Evolutionary conservation across 2,888 invertebrate species (phyloP).

Genomic region (Dolichomitus sp.): DNA sequence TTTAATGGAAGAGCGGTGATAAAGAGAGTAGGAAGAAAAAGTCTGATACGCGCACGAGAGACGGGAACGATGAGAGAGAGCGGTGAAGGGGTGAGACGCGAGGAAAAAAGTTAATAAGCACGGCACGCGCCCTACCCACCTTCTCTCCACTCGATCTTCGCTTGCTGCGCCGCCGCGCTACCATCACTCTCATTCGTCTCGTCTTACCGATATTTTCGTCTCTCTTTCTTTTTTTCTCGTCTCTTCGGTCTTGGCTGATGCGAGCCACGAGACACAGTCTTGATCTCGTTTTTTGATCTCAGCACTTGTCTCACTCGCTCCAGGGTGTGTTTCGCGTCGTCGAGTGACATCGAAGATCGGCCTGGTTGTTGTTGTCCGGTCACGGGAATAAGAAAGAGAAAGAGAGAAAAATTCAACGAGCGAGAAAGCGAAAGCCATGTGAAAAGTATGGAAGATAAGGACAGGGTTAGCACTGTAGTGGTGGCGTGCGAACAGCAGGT

Average conservation of each 20-base stretch:
- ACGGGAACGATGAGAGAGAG: conserved; percentile 49
- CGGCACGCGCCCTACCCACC: conserved; percentile 78
- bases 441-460: conserved; percentile 43
- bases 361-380: conserved; percentile 63
- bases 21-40: conserved; percentile 61
- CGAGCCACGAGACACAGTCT: conserved; percentile 60
- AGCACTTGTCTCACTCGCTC: conserved; percentile 47
- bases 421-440: conserved; percentile 61
- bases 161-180: conserved; percentile 52
- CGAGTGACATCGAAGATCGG: conserved; percentile 76
- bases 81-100: conserved; percentile 50
- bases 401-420: conserved; percentile 43
- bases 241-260: conserved; percentile 16
- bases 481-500: conserved; percentile 83
- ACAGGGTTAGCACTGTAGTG: conserved; percentile 43
- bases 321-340: conserved; percentile 37
- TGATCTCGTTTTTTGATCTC: conserved; percentile 64
- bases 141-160: conserved; percentile 55
- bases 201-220: conserved; percentile 50
- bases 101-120: conserved; percentile 79
- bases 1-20: conserved; percentile 67
- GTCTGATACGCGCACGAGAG: conserved; percentile 65
- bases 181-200: conserved; percentile 62
- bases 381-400: conserved; percentile 39
- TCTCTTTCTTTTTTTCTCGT: conserved; percentile 40